Base-by-base conservation (phyloP, 2,888 invertebrate genomes). In the Serripes groenlandicus region DNA sequence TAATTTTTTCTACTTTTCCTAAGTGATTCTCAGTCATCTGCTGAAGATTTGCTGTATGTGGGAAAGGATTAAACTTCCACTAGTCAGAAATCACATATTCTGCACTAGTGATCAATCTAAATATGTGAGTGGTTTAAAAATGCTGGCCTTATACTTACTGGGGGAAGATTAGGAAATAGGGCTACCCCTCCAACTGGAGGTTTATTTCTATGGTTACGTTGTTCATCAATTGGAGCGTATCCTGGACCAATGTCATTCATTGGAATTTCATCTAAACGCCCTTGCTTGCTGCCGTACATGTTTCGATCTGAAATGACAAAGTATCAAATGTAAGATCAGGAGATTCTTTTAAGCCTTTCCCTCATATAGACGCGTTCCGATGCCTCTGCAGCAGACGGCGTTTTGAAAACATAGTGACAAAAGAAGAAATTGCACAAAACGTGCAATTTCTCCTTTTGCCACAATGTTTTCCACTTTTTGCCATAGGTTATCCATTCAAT, bases 251-350 rank as follows among this genome's bases (percentile, higher is more conserved):
- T 89, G 75, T 94, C 94, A 58, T 90, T 90, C 91, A 94, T 89
- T 3, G 93, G 93, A 49, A 94, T 90, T 49, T 93, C 93, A 72
- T 93, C 92, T 11, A 88, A 78, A 87, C 90, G 97, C 96, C 95
- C 97, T 35, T 81, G 81, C 35, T 71, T 75, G 34, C 85, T 87
- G 54, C 83, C 85, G 74, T 90, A 88, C 37, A 42, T 42, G 56
- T 56, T n/a, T n/a, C n/a, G 77, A 74, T 89, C 87, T 85, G 79
- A 42, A 75, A 84, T n/a, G 11, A 42, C 9, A 42, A 42, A 42
- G 9, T 26, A 56, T 26, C 3, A 56, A 56, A 23, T 26, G 21
- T 11, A 11, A 56, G 11, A 56, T 3, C n/a, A 49, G 15, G 3
- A 3, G 21, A 2, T 49, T 49, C 49, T 21, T 5, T 49, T 49